These are phyloP conservation scores for Palythoa heliodiscus DNA, from an alignment of 92 coral and sea anemone species.

Conservation along the genomic window DNA sequence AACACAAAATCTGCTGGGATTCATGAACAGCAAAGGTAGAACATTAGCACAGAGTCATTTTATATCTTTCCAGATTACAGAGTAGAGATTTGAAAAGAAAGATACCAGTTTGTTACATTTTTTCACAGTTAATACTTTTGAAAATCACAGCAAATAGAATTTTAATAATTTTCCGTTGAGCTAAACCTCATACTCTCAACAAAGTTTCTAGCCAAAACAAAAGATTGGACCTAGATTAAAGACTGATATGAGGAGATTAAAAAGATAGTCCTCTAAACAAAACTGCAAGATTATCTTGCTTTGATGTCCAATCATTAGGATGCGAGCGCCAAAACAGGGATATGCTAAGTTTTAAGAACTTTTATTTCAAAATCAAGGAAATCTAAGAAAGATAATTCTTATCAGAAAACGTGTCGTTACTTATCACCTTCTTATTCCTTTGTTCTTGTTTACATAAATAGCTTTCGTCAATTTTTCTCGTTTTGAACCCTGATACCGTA, in stretches of 20 bases:
- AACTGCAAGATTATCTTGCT: background rate
- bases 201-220: background rate
- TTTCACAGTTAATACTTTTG: too few species aligned
- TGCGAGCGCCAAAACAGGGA: conserved; percentile 3
- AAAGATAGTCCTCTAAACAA: background rate
- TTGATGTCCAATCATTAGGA: background rate
- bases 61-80: too few species aligned
- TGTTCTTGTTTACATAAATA: background rate
- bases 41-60: background rate
- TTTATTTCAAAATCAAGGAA: background rate
- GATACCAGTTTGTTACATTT: too few species aligned
- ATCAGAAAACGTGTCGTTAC: too few species aligned
- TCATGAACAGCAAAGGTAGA: background rate
- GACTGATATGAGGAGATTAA: background rate
- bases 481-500: background rate
- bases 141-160: too few species aligned
- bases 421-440: background rate
- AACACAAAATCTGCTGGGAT: background rate
- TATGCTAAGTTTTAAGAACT: background rate
- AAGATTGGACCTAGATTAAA: background rate
- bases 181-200: background rate
- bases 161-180: too few species aligned
- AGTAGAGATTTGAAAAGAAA: too few species aligned
- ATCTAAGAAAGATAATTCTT: background rate
- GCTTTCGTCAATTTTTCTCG: background rate